Evolutionary conservation across 23 tunicate genomes (phyloP), one percentile per base, ranked within the genome.

Genomic region (Styela plicata): DNA sequence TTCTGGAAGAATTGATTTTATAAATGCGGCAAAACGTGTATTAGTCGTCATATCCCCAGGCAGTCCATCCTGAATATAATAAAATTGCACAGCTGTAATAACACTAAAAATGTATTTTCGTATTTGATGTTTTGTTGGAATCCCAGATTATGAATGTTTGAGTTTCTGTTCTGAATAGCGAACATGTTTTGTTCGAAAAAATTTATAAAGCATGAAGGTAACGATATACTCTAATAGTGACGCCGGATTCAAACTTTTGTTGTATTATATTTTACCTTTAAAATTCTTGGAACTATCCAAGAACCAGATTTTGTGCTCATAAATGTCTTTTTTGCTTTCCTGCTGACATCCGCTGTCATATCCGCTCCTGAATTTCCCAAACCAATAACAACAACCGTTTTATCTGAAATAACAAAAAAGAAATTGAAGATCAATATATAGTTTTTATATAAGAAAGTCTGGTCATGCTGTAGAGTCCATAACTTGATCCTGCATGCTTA

Each of bases 371-470:
- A 84, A 52, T 73, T 80, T 20, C 85, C 79, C 3, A 69, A 33
- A 34, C 94, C 94, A 32, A 89, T 74, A 24, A 89, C 84, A 22
- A 89, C 35, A 5, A 89, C 85, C 37, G 83, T 68, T 73, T 89
- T 89, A 30, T 69, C 94, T 89, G 85, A 17, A 73, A 26, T 2
- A 37, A 62, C 70, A 24, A 28, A 10, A 25, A 25, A 66, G 64
- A n/a, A n/a, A n/a, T n/a, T n/a, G n/a, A n/a, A n/a, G n/a, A n/a
- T n/a, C n/a, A n/a, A n/a, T n/a, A n/a, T n/a, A n/a, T n/a, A n/a
- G n/a, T n/a, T n/a, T n/a, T n/a, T n/a, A n/a, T n/a, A n/a, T n/a
- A n/a, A n/a, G n/a, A n/a, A n/a, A n/a, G n/a, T n/a, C n/a, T n/a
- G n/a, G n/a, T n/a, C n/a, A n/a, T n/a, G n/a, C n/a, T n/a, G n/a